These are phyloP conservation scores for Lasioglossum calceatum DNA, from an alignment of 2,888 invertebrate genomes.

Conservation along the genomic window DNA sequence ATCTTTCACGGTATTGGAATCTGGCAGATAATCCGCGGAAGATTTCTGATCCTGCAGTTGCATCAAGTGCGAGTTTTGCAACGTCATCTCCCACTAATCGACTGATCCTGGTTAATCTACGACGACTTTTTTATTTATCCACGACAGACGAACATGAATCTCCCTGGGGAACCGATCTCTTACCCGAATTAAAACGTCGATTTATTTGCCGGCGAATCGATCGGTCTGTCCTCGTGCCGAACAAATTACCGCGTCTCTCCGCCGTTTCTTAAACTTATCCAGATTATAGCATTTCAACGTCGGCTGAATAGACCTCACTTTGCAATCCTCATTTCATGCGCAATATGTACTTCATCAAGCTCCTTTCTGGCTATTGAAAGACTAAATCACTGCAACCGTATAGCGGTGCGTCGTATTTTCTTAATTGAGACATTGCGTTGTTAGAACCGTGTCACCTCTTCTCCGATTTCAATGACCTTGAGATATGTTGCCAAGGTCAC, in stretches of 20 bases:
- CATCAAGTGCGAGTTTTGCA: neutral
- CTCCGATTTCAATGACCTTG: too few species aligned
- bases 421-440: too few species aligned
- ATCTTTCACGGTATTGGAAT: neutral
- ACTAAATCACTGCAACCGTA: too few species aligned
- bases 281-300: too few species aligned
- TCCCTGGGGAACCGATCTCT: neutral
- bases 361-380: too few species aligned
- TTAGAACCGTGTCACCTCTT: too few species aligned
- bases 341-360: too few species aligned
- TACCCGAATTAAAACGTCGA: neutral
- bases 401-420: too few species aligned
- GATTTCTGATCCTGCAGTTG: neutral
- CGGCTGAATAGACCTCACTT: too few species aligned
- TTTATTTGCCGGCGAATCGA: neutral
- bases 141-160: neutral
- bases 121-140: neutral
- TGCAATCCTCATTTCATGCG: too few species aligned
- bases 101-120: slow-evolving; percentile 3
- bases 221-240: neutral
- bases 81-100: slow-evolving; percentile 3
- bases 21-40: neutral
- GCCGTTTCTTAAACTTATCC: neutral
- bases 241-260: neutral
- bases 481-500: too few species aligned